Base-by-base conservation (phyloP, 2,113 vertebrate species). In the Mohoua ochrocephala region DNA sequence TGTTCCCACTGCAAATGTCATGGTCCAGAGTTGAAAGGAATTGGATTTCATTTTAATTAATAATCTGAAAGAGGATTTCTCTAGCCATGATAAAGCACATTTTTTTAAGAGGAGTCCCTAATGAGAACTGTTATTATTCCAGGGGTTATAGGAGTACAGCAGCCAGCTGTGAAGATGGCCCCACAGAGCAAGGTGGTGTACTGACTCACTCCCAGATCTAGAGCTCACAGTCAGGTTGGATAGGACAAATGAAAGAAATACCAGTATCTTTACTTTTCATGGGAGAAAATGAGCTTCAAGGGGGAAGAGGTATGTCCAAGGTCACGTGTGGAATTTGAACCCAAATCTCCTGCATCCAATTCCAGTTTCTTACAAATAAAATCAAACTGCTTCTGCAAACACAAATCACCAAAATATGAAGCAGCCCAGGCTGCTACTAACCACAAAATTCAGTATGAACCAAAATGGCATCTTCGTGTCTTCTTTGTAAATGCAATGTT, bases 11-110 rank as follows among this genome's bases (percentile, higher is more conserved):
- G 77, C 45, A 93, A 96, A 95, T 92, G 86, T 63, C 83, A 87
- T 71, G 52, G 67, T 91, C 70, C 49, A 30, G 9, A 83, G 78
- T 45, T 80, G 60, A 77, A 90, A 59, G 52, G 47, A 83, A 77
- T 47, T 61, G n/a, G 56, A 84, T 91, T 91, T 94, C 19, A 80
- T 93, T 86, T 95, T 75, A 93, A 84, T 96, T 81, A 94, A 86
- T 92, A 88, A 91, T 78, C 41, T 64, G 35, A 84, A 87, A 87
- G 41, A 89, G 8, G 52, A 84, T 87, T 91, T 91, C 31, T 84
- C 54, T 76, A 71, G 15, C n/a, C n/a, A 52, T 78, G 64, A 73
- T 75, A 92, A 91, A 89, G 31, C n/a, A 71, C 49, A 57, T 84
- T 95, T 95, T 95, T 95, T 87, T 57, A 84, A 74, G n/a, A 41